These are phyloP conservation scores for Ptyas mucosa DNA, from an alignment of 2,113 vertebrate species.

Conservation along the genomic window DNA sequence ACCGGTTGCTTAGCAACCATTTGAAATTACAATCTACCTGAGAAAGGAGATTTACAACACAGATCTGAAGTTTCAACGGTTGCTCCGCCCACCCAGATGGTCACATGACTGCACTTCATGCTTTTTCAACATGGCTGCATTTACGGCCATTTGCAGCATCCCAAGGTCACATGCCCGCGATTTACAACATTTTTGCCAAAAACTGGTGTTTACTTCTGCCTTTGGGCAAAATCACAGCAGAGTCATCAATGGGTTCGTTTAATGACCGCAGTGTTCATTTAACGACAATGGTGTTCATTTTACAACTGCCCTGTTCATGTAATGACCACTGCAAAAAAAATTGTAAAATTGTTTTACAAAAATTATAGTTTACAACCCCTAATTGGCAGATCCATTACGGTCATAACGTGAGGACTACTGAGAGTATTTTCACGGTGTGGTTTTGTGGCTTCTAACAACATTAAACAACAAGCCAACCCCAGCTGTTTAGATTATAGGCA, in stretches of 20 bases:
- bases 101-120: neutral
- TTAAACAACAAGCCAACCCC: neutral
- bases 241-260: neutral
- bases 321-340: neutral
- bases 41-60: neutral
- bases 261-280: neutral
- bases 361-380: neutral
- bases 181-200: neutral
- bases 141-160: neutral
- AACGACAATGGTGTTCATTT: neutral
- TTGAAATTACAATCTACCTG: neutral
- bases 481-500: accelerated
- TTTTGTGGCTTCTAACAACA: neutral
- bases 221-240: neutral
- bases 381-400: neutral
- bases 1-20: neutral
- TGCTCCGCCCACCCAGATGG: neutral
- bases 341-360: neutral
- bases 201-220: neutral
- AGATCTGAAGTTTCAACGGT: neutral
- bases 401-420: neutral
- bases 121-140: neutral
- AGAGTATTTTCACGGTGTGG: neutral
- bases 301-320: neutral
- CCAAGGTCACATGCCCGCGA: neutral